Evolutionary conservation across 2,888 invertebrate species (phyloP).

Genomic region (Nephrotoma appendiculata): DNA sequence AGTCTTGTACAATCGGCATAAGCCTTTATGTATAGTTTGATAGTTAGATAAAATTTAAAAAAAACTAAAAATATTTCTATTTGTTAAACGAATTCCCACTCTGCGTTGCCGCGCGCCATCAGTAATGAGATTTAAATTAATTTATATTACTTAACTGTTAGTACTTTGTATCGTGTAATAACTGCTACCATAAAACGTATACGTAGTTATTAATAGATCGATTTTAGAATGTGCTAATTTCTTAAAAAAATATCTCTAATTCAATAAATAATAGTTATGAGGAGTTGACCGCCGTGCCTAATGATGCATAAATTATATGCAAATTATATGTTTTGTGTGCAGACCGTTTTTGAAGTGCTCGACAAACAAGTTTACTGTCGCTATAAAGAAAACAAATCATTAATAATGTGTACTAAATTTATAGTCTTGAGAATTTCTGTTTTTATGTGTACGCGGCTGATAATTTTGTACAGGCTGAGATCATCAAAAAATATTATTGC

Average conservation of each 20-base stretch:
- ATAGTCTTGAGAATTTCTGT: neutral
- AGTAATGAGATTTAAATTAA: neutral
- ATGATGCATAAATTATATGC: neutral
- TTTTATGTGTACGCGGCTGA: neutral
- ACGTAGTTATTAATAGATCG: too few relatives aligned
- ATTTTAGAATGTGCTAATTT: neutral
- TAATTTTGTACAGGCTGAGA: neutral
- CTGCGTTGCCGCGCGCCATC: neutral
- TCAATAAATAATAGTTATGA: neutral
- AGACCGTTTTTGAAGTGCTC: neutral
- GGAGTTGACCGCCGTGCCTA: neutral
- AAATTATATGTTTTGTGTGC: neutral
- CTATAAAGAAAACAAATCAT: neutral
- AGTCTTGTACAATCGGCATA: neutral
- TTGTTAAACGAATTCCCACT: neutral
- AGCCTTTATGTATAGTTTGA: neutral
- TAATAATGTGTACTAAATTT: neutral
- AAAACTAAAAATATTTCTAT: neutral
- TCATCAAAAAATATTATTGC: neutral
- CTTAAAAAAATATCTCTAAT: neutral
- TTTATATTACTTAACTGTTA: neutral
- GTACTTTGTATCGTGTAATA: neutral
- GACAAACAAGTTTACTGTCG: neutral
- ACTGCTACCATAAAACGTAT: neutral
- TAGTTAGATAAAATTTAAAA: too few relatives aligned